phyloP scores from a whole-genome alignment of 1,140 invertebrate species.

The Pogonomyrmex californicus region DNA sequence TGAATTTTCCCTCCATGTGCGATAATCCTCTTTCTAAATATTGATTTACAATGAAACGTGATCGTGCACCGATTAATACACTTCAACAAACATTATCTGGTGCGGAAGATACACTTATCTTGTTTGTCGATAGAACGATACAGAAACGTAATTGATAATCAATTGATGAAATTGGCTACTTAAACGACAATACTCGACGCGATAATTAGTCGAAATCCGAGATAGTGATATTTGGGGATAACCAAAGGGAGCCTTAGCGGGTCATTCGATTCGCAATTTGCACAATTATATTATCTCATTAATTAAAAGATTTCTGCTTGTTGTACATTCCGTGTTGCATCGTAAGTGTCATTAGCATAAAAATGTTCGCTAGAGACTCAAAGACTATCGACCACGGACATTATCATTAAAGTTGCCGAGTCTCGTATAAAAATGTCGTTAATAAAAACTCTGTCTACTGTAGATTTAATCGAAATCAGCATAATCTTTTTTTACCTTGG shows the following conservation, averaged over 20 bases:
- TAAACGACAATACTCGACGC: background rate
- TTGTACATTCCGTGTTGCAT: background rate
- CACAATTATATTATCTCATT: background rate
- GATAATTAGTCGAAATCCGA: background rate
- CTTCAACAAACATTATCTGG: background rate
- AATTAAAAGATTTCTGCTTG: slow-evolving; percentile 1
- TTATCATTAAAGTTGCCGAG: background rate
- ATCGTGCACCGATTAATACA: background rate
- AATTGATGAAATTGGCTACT: background rate
- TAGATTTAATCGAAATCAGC: background rate
- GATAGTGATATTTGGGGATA: background rate
- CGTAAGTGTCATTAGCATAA: slow-evolving; percentile 5
- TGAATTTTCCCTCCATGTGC: background rate
- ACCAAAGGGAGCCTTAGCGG: background rate
- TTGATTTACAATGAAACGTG: background rate
- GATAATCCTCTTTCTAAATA: background rate
- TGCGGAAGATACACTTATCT: slow-evolving; percentile 8
- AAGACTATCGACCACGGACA: background rate
- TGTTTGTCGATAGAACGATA: background rate
- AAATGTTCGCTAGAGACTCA: background rate
- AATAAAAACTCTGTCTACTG: background rate
- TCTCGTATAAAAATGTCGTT: background rate
- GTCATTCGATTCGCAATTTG: background rate
- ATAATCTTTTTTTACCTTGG: background rate
- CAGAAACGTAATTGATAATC: slow-evolving; percentile 18